These are phyloP conservation scores for Steinernema khuongi DNA, from an alignment of 1,140 invertebrate genomes.

Conservation along the genomic window DNA sequence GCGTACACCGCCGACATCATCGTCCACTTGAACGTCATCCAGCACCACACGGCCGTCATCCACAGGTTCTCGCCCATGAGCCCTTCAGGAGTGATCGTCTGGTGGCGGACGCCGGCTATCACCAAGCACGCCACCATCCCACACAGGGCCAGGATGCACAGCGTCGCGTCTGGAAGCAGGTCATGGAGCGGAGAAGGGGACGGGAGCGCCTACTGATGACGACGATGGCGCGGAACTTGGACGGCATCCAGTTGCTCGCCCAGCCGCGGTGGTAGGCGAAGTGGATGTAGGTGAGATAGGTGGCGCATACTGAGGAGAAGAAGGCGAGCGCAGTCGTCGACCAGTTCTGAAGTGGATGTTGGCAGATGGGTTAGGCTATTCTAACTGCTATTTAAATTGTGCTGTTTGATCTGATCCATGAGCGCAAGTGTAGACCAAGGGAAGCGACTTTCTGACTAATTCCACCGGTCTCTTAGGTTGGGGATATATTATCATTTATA, in stretches of 20 bases:
- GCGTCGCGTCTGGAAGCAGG: conserved; percentile 35
- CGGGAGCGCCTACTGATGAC: conserved; percentile 38
- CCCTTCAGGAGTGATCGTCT: conserved; percentile 31
- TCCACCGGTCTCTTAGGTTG: too few relatives aligned
- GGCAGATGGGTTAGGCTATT: not conserved
- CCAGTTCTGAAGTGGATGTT: conserved; percentile 37
- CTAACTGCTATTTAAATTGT: not conserved
- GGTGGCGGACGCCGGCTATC: conserved; percentile 35
- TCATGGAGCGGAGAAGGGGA: not conserved
- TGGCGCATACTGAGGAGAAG: conserved; percentile 44
- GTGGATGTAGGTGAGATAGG: conserved; percentile 43
- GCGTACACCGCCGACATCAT: conserved; percentile 42
- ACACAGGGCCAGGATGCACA: conserved; percentile 41
- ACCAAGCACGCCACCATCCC: conserved; percentile 43
- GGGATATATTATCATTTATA: too few relatives aligned
- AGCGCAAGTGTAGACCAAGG: not conserved
- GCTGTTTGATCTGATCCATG: not conserved
- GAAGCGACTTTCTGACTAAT: not conserved
- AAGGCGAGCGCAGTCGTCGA: conserved; percentile 41
- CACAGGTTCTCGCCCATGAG: conserved; percentile 42
- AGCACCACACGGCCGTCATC: conserved; percentile 46
- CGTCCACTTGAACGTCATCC: conserved; percentile 50
- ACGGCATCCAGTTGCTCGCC: conserved; percentile 42
- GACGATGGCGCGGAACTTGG: conserved; percentile 26
- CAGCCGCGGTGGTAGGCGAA: conserved; percentile 42